Evolutionary conservation across 2,113 vertebrate species (phyloP).

Genomic region (Ptilorrhoa leucosticta): DNA sequence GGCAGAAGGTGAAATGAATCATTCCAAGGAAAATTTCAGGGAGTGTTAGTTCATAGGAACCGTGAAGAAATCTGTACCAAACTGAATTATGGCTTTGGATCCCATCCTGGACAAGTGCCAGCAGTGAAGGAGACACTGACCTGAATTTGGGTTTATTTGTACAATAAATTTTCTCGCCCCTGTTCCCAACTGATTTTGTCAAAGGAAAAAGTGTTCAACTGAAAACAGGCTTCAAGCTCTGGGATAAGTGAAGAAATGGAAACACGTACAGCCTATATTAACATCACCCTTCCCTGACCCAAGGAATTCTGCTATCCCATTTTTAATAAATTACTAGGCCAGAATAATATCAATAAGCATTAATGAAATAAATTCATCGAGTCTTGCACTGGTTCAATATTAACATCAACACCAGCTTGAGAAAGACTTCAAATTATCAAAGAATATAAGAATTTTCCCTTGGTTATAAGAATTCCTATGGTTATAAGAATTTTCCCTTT

Average conservation of each 20-base stretch:
- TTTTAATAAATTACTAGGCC: background rate
- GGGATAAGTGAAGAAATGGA: background rate
- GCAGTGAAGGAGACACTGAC: conserved; percentile 15
- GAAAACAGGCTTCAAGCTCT: background rate
- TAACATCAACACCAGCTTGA: background rate
- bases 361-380: background rate
- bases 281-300: background rate
- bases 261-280: accelerated
- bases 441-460: background rate
- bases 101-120: background rate
- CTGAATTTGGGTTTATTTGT: conserved; percentile 9
- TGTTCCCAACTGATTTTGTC: background rate
- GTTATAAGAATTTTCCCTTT: background rate
- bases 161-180: background rate
- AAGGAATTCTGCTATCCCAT: background rate
- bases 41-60: background rate
- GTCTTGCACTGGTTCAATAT: background rate
- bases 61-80: background rate
- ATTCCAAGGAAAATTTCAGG: conserved; percentile 10
- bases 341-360: background rate
- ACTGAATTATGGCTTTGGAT: background rate
- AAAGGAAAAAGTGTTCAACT: background rate
- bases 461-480: background rate
- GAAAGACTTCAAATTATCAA: background rate
- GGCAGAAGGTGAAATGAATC: conserved; percentile 1